A percentile compares a stretch with the other conserved stretches of the same genome.
phyloP scores from a whole-genome alignment of 1,140 invertebrate species.

The Sinonovacula constricta region DNA sequence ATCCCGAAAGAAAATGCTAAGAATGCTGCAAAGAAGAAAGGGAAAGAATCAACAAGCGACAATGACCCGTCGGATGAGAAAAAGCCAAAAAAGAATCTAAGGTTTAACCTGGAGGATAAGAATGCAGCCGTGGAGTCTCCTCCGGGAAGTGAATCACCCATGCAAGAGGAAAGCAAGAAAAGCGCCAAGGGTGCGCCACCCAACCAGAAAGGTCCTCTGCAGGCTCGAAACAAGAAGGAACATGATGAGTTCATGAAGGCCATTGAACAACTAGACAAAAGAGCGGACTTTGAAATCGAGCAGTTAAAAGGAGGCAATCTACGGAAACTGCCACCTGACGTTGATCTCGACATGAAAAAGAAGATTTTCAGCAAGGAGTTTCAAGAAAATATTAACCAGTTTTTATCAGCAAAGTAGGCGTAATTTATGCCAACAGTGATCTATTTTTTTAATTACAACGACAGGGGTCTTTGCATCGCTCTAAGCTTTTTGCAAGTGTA shows the following conservation, averaged over 20 bases:
- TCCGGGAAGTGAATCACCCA: no score
- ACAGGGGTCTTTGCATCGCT: no score
- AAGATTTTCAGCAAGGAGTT: constrained; percentile 47
- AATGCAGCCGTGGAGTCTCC: no score
- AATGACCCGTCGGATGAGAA: neutral
- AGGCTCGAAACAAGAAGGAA: neutral
- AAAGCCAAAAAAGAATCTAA: constrained; percentile 38
- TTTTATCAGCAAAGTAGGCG: no score
- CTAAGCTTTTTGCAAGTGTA: no score
- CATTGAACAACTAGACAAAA: constrained; percentile 34
- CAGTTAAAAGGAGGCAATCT: constrained; percentile 43
- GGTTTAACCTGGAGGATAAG: constrained; percentile 36
- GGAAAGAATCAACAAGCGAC: neutral
- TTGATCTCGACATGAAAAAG: constrained; percentile 37
- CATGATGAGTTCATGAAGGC: constrained; percentile 13
- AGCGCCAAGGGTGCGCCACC: neutral
- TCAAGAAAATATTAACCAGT: constrained; percentile 40
- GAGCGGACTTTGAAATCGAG: constrained; percentile 39
- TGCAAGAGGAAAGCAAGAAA: constrained; percentile 1
- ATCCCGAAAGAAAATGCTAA: no score
- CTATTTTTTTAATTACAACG: no score
- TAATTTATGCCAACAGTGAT: no score
- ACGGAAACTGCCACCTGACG: constrained; percentile 27
- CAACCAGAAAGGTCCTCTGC: neutral
- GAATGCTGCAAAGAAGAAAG: neutral